phyloP scores from a whole-genome alignment of 2,888 invertebrate genomes.

The Chromoteleia sp. region DNA sequence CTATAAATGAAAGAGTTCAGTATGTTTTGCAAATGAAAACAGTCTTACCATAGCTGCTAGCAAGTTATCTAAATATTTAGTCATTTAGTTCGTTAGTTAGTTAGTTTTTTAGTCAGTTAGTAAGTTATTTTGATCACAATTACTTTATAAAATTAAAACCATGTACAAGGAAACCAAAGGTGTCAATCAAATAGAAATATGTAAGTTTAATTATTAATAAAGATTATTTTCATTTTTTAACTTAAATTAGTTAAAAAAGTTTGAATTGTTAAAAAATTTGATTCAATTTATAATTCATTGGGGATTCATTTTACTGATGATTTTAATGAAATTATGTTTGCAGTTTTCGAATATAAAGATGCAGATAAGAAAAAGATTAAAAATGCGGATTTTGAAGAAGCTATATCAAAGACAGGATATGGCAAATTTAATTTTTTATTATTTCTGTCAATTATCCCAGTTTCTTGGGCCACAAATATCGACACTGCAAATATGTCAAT shows the following conservation, averaged over 20 bases:
- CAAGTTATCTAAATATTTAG: background rate
- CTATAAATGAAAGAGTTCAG: slow-evolving; percentile 32
- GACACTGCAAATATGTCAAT: slow-evolving; percentile 90
- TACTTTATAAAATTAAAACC: background rate
- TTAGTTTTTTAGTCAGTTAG: background rate
- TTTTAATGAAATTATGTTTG: background rate
- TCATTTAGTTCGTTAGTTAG: slow-evolving; percentile 8
- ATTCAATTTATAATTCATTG: too few relatives aligned
- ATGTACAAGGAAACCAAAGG: slow-evolving; percentile 25
- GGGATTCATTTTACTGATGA: too few relatives aligned
- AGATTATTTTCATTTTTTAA: background rate
- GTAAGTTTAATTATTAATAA: slow-evolving; percentile 6
- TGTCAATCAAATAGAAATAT: background rate
- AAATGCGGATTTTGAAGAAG: slow-evolving; percentile 89
- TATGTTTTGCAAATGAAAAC: background rate
- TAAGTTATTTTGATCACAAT: too few relatives aligned
- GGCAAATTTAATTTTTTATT: slow-evolving; percentile 89
- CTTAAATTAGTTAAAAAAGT: slow-evolving; percentile 16
- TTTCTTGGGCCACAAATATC: slow-evolving; percentile 88
- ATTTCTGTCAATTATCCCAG: slow-evolving; percentile 87
- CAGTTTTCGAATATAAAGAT: slow-evolving; percentile 2
- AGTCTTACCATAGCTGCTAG: background rate
- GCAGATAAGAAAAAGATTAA: slow-evolving; percentile 41
- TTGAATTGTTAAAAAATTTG: background rate
- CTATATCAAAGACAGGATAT: slow-evolving; percentile 88